Percentiles rank a stretch among this genome's conserved stretches.
Evolutionary conservation across 2,113 vertebrate species (phyloP).

Genomic region (Marmota flaviventris): DNA sequence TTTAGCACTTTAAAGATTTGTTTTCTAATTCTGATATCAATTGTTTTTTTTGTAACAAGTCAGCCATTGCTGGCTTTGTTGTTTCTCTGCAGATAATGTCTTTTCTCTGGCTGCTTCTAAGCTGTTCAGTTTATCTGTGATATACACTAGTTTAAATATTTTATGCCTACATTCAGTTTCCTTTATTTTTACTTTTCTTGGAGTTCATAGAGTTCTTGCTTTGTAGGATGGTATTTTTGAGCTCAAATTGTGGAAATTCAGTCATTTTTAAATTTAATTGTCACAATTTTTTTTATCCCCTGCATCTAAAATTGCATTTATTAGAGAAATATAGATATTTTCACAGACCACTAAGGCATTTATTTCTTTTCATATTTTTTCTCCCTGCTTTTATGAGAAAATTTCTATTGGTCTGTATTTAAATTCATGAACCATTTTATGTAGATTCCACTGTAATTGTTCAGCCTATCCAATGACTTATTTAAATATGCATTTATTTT

Average conservation of each 20-base stretch:
- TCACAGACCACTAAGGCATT: neutral
- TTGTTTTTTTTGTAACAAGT: neutral
- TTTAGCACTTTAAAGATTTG: neutral
- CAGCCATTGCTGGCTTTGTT: neutral
- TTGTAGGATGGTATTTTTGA: neutral
- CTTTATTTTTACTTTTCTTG: neutral
- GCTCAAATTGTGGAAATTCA: neutral
- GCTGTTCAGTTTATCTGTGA: neutral
- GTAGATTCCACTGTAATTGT: neutral
- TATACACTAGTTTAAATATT: neutral
- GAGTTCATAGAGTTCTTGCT: neutral
- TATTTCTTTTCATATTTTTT: neutral
- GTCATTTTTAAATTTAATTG: neutral
- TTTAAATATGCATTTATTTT: neutral
- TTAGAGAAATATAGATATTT: neutral
- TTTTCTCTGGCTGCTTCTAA: neutral
- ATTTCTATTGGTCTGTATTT: neutral
- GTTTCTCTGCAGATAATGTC: neutral
- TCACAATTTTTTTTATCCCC: neutral
- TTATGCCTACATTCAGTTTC: neutral
- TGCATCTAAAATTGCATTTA: neutral
- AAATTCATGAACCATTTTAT: neutral
- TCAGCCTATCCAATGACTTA: neutral
- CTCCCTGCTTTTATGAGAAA: neutral
- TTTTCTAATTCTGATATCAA: neutral